Base-by-base conservation (phyloP, 1,140 invertebrate genomes). In the Drusus annulatus region DNA sequence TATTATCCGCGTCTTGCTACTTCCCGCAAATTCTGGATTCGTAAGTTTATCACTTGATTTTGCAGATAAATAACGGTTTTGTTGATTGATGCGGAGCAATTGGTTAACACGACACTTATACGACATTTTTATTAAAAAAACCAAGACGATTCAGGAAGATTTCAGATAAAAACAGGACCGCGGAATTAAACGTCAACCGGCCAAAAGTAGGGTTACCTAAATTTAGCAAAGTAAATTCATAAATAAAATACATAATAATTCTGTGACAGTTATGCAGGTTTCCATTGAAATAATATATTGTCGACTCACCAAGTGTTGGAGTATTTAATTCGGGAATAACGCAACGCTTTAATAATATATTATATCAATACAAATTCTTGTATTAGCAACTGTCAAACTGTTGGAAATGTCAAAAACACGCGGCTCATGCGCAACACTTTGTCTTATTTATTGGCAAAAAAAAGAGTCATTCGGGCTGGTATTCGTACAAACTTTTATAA, bases 341-440 rank as follows among this genome's bases (percentile, higher is more conserved):
- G 13, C 10, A 45, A 45, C 10, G 36, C 13, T 45, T 45, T 45
- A 45, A 45, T 45, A 13, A 45, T 45, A 45, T 13, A 45, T 13
- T 45, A 45, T 45, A 13, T 45, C 36, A 45, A 45, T 13, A 45
- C 36, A 45, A 45, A 45, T 45, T 13, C 36, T 45, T 13, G 36
- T 45, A 45, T 56, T 10, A 63, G 36, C 36, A 45, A 45, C 36
- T 45, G 36, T 45, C 36, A 45, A 74, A 74, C 21, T 74, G 23
- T 74, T 51, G 54, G 28, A 74, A 52, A 54, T 56, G 68, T 74
- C 69, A 74, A 54, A 74, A 74, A 52, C 69, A 74, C 69, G 69
- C 8, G 69, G 69, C 69, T 52, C 50, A 54, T 56, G 50, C 45
- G 45, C 50, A 74, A 74, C 51, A 56, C 10, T 10, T 51, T 69